Evolutionary conservation across 2,888 invertebrate genomes (phyloP), one percentile per base, ranked within the genome.

Genomic region (Drosophila yooni): DNA sequence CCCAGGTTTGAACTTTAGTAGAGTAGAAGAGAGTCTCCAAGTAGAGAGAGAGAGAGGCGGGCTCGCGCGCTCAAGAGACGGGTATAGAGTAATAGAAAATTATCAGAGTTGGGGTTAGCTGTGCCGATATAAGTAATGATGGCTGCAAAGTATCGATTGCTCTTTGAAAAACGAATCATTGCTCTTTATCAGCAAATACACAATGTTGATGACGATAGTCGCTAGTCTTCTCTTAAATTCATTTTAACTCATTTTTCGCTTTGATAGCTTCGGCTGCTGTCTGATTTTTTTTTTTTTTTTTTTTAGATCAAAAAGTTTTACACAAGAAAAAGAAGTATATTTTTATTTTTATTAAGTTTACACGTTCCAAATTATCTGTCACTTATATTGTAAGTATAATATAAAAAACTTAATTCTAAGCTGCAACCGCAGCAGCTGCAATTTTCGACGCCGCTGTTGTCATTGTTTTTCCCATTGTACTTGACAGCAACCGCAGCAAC

Each of bases 251-350:
- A n/a, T 43, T 43, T 11, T 6, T n/a, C 5, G n/a, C n/a, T 43
- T 40, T 0, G 10, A n/a, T 11, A 40, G 40, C 40, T 40, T 40
- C 11, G n/a, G n/a, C 5, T 43, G 11, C 11, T 43, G 40, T 40
- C 2, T 40, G 10, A 21, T 21, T 21, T 21, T 21, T 21, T 21
- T 21, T 21, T n/a, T 21, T 21, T 21, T 21, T 21, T 21, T 21
- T 21, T 81, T 78, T 64, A 53, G 68, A 79, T 76, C 85, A 78
- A 73, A 11, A 73, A 71, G 72, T 81, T 83, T 79, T 76, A 68
- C 79, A 76, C 54, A 76, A 71, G 62, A 33, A 50, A 64, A 54
- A 43, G 60, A 21, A 21, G 21, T 66, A 46, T 63, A 64, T 63
- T 68, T 71, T 72, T 68, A 33, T 65, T 65, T 63, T 50, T n/a